These are phyloP conservation scores for Echinarachnius parma DNA, from an alignment of 53 echinoderm and acorn worm genomes.

Conservation along the genomic window DNA sequence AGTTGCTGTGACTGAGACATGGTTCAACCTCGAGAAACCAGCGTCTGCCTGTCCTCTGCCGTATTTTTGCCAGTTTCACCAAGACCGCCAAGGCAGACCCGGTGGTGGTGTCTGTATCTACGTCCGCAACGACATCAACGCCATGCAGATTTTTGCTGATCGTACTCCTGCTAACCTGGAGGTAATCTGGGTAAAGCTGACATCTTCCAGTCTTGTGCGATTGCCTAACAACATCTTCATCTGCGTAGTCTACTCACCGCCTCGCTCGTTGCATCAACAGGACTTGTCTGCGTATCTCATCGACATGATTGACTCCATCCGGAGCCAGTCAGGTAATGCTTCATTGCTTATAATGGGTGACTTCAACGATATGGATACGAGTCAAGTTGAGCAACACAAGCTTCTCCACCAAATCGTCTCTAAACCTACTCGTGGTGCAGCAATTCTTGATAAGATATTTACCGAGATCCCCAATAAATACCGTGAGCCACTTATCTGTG, in stretches of 20 bases:
- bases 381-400: not conserved
- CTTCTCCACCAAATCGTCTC: constrained; percentile 1
- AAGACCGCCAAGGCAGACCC: no score
- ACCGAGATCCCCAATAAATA: constrained; percentile 15
- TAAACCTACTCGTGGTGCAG: not conserved
- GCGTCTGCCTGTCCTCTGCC: no score
- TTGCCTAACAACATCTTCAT: not conserved
- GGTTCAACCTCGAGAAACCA: no score
- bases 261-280: not conserved
- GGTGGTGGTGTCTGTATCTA: no score
- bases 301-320: not conserved
- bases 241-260: constrained; percentile 16
- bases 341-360: constrained; percentile 1
- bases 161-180: not conserved
- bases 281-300: not conserved
- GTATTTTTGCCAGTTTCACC: no score
- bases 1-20: no score
- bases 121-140: no score
- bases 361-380: constrained; percentile 12
- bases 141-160: no score
- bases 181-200: not conserved
- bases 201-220: not conserved
- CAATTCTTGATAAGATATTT: constrained; percentile 12
- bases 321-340: not conserved
- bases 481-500: not conserved